Evolutionary conservation across 2,888 invertebrate genomes (phyloP).

Genomic region (Dryomyza anilis): DNA sequence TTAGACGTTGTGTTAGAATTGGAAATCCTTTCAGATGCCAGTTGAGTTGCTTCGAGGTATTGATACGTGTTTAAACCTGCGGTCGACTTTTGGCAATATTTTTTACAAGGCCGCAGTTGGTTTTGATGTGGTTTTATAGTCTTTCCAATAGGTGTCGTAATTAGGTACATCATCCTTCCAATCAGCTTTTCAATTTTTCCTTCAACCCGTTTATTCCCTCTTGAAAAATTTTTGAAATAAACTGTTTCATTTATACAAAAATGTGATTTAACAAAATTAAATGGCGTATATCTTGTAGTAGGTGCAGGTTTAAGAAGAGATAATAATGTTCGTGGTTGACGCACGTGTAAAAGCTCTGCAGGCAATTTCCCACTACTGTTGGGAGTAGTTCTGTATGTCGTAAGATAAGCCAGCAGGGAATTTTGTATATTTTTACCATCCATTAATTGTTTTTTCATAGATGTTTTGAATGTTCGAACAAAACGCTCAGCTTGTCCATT

Average conservation of each 20-base stretch:
- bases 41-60: no score
- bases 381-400: no score
- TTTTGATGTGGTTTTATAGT: neutral
- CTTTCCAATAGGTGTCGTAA: neutral
- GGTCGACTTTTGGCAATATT: neutral
- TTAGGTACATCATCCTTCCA: neutral
- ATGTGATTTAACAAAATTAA: no score
- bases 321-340: no score
- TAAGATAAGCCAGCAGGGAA: constrained; percentile 18
- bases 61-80: neutral
- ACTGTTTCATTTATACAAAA: neutral
- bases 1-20: no score
- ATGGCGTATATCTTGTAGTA: no score
- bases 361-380: neutral
- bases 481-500: neutral
- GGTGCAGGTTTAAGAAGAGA: no score
- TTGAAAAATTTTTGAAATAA: neutral
- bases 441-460: constrained; percentile 20
- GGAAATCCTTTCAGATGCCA: no score
- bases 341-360: neutral
- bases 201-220: neutral
- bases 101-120: neutral
- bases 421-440: constrained; percentile 15
- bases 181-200: neutral
- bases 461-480: constrained; percentile 4